phyloP scores from a whole-genome alignment of 2,888 invertebrate species.

The Erebia palarica region DNA sequence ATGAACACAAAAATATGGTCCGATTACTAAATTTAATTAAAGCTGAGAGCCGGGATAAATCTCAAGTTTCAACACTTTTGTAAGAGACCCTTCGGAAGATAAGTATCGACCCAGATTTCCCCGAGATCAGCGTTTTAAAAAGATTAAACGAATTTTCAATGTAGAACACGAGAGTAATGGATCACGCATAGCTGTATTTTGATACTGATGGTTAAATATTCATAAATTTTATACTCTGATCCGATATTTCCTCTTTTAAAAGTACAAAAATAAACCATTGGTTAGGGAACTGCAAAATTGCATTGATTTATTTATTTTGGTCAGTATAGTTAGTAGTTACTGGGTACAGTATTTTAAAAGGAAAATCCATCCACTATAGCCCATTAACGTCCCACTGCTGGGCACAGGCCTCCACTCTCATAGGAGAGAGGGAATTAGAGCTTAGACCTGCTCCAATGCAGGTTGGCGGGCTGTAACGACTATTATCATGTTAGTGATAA shows the following conservation, averaged over 20 bases:
- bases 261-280: not conserved
- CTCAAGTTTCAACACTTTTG: constrained; percentile 19
- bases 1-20: not conserved
- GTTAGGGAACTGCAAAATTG: too few species aligned
- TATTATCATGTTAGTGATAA: too few species aligned
- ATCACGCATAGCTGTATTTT: not conserved
- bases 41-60: constrained; percentile 1
- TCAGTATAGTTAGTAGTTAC: too few species aligned
- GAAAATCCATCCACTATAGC: too few species aligned
- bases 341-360: too few species aligned
- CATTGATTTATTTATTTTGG: too few species aligned
- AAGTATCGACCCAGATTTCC: constrained; percentile 27
- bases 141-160: not conserved
- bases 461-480: too few species aligned
- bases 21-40: constrained; percentile 7
- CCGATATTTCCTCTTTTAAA: not conserved
- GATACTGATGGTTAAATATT: not conserved
- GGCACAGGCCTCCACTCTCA: too few species aligned
- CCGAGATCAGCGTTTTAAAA: constrained; percentile 24
- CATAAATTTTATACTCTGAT: not conserved
- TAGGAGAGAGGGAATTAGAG: too few species aligned
- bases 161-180: constrained; percentile 9
- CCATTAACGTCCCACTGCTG: too few species aligned
- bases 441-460: too few species aligned
- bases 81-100: constrained; percentile 21